These are phyloP conservation scores for Pogonocichla stellata DNA, from an alignment of 2,113 vertebrate genomes.

Conservation along the genomic window DNA sequence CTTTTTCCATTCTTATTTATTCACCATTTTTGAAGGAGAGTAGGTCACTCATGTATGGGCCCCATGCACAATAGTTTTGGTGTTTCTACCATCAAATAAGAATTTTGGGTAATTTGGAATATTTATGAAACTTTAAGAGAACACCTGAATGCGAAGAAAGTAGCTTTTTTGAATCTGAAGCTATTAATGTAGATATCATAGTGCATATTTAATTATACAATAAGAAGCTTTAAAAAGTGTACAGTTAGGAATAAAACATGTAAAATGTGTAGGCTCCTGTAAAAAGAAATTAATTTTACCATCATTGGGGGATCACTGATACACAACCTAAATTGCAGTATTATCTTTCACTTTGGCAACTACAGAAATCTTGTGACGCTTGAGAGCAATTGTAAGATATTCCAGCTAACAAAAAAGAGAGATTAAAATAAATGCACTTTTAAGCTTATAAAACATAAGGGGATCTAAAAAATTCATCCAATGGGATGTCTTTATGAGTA, in stretches of 20 bases:
- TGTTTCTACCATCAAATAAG: not conserved
- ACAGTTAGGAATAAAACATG: not conserved
- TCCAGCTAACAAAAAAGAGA: not conserved
- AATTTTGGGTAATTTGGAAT: not conserved
- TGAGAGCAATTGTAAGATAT: not conserved
- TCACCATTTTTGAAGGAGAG: not conserved
- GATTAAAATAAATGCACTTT: not conserved
- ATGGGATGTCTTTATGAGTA: not conserved
- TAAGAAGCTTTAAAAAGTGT: not conserved
- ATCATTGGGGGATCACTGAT: not conserved
- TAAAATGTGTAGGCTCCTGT: not conserved
- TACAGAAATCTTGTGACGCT: not conserved
- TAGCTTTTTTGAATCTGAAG: not conserved
- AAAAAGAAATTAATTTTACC: not conserved
- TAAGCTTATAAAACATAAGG: not conserved
- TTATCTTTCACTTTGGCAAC: not conserved
- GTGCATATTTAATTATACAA: not conserved
- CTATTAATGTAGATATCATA: not conserved
- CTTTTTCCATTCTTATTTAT: not conserved
- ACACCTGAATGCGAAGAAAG: not conserved
- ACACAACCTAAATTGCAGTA: not conserved
- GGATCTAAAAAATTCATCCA: not conserved
- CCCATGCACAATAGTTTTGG: not conserved
- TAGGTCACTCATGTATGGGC: not conserved
- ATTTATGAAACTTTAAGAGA: not conserved